Base-by-base conservation (phyloP, 2,113 vertebrate genomes). In the Atlantisia rogersi region DNA sequence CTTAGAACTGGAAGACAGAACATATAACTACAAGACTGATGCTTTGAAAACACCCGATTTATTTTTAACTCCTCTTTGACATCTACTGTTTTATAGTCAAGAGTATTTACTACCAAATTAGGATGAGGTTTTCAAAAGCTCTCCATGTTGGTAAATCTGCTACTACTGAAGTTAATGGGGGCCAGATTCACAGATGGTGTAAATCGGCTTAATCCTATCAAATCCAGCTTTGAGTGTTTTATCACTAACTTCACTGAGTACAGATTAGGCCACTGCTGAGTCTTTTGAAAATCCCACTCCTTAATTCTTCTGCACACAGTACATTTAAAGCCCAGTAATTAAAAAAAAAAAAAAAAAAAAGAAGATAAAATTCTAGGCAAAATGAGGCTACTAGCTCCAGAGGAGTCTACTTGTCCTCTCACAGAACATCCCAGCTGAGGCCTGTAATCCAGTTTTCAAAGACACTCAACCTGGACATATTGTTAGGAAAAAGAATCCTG, bases 171-270 rank as follows among this genome's bases (percentile, higher is more conserved):
- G 94, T 97, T 97, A 96, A 96, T 91, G 83, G 92, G 80, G 92
- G 88, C 88, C 92, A 95, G 96, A 97, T 97, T 94, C 96, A 95
- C 96, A 96, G 92, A 96, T 95, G 96, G 96, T 94, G 94, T 96
- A 97, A 96, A 97, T 92, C 92, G 21, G 86, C 81, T 96, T 96
- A 96, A 95, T 95, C 88, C 70, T 76, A 94, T 94, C 93, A 96
- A 97, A 96, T 89, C 96, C 96, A 97, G 95, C 92, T 95, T 96
- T 95, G 69, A 94, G 88, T 94, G 69, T 96, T 97, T 96, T 95
- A 96, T 78, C 94, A 88, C 88, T 97, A 96, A 96, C 94, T 96
- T 96, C 86, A 95, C 83, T 28, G 65, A 95, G 96, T 96, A 88
- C 91, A 94, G 96, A 97, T 96, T 95, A 97, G 91, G 94, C 77